Base-by-base conservation (phyloP, 2,113 vertebrate species). In the Halichoerus grypus region DNA sequence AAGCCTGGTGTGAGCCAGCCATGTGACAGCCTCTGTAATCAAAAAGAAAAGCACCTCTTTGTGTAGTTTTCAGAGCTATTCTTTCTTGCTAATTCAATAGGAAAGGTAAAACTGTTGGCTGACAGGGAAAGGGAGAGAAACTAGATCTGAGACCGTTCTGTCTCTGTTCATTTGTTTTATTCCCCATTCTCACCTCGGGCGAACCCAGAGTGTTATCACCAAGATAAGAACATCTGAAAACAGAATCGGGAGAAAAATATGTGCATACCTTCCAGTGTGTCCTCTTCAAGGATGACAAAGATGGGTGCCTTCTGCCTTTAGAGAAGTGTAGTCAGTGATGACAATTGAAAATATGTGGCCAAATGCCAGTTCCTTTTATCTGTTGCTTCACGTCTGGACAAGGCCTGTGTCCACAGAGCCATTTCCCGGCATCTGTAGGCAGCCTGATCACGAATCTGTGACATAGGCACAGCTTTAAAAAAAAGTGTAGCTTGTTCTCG, bases 91-190 rank as follows among this genome's bases (percentile, higher is more conserved):
- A 76, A 72, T 83, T 91, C 77, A 91, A 2, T 82, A 59, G 71
- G 86, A 91, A 96, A 97, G 59, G 46, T 96, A 65, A 93, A 91
- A 95, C 82, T 87, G 7, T 53, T 88, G n/a, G 55, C 81, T 36
- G 24, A 80, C 49, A 83, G 49, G 69, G 16, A 46, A 31, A 90
- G 76, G 86, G 49, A 95, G 69, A 92, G 74, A 84, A 85, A 82
- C 65, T 82, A 57, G 7, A 15, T 88, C 82, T 72, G 71, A 89
- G 65, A 74, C 53, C 7, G 1, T 51, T 91, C 21, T 63, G 59
- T 69, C 36, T 55, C 22, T 87, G 22, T 84, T 69, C 26, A 39
- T 55, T 88, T 74, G 42, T 92, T 71, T 51, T 0, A n/a, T 53
- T 92, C 82, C 51, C 22, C 28, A 0, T 39, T 86, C 59, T 89